Conservation (phyloP, 2,113 vertebrate species). For the Nettapus auritus region DNA sequence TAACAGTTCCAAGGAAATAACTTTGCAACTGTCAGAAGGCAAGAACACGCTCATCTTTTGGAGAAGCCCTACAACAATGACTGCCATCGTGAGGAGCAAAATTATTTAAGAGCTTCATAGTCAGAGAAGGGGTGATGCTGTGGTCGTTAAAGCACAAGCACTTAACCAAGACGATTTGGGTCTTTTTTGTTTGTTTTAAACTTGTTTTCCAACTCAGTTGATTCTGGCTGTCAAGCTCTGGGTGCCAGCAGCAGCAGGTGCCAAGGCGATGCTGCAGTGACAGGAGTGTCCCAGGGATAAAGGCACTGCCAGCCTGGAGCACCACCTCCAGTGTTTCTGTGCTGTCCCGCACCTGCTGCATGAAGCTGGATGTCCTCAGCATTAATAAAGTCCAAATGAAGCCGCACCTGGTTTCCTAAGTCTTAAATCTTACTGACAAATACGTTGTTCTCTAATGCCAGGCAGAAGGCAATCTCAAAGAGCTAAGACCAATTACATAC, state of each 20-base stretch:
- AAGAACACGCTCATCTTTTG: not conserved
- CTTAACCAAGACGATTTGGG: not conserved
- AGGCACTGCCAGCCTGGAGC: not conserved
- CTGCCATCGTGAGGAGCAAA: not conserved
- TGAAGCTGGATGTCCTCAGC: not conserved
- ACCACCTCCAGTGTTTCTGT: not conserved
- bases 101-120: not conserved
- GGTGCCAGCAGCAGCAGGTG: not conserved
- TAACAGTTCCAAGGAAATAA: not conserved
- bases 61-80: not conserved
- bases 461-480: conserved; percentile 17
- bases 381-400: not conserved
- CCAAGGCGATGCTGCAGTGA: not conserved
- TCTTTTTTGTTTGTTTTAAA: not conserved
- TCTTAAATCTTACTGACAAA: not conserved
- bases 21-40: not conserved
- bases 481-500: not conserved
- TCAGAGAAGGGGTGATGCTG: not conserved
- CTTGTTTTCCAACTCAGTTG: not conserved
- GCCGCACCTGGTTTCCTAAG: not conserved
- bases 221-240: not conserved
- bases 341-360: not conserved
- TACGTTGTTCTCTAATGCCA: not conserved
- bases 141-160: not conserved
- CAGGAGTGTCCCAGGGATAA: not conserved